A percentile compares a stretch with the other conserved stretches of the same genome.
phyloP scores from a whole-genome alignment of 2,797 vertebrate species.

The Pseudochirops corinnae region DNA sequence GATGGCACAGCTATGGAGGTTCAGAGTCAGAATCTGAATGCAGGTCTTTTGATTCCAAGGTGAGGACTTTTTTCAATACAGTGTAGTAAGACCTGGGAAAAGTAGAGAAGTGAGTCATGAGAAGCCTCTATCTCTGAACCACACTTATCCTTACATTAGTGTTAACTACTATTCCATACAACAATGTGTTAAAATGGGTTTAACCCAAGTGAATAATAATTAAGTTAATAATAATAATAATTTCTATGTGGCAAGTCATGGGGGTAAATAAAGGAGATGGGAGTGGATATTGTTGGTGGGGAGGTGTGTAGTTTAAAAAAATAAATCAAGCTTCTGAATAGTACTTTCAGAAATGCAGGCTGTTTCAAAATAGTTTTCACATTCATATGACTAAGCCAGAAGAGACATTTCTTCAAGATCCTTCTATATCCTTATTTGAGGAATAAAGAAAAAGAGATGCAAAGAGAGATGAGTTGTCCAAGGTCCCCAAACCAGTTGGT shows the following conservation, averaged over 20 bases:
- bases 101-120: neutral
- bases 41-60: neutral
- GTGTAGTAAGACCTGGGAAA: neutral
- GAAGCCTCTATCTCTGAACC: neutral
- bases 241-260: neutral
- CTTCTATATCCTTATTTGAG: neutral
- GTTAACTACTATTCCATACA: neutral
- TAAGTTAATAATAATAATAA: neutral
- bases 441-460: neutral
- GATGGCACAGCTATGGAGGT: neutral
- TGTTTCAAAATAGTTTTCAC: neutral
- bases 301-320: neutral
- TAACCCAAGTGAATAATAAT: constrained; percentile 24
- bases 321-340: neutral
- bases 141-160: constrained; percentile 5
- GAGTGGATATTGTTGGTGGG: neutral
- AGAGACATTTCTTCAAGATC: neutral
- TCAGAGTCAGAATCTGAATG: neutral
- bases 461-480: neutral
- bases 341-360: neutral
- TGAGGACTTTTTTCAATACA: neutral
- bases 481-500: neutral
- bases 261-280: neutral
- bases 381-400: neutral
- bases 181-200: constrained; percentile 21